Conservation (phyloP, 2,797 vertebrate genomes). For the Pseudochirops corinnae region DNA sequence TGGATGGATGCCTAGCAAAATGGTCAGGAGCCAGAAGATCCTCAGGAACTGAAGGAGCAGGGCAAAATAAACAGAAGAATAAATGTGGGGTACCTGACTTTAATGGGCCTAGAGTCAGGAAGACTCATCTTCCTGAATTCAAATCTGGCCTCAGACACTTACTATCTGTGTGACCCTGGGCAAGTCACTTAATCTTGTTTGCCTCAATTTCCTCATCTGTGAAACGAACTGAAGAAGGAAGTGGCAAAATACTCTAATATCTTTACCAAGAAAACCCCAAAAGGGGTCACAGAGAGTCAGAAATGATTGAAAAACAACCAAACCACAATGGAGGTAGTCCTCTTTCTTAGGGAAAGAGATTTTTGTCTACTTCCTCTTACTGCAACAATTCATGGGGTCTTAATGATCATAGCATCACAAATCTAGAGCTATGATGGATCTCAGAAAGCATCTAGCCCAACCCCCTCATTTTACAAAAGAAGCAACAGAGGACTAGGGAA, state of each 20-base stretch:
- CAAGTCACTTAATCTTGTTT: not conserved
- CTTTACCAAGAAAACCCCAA: not conserved
- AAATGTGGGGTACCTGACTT: not conserved
- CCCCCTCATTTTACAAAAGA: not conserved
- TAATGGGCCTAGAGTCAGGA: not conserved
- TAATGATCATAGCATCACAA: not conserved
- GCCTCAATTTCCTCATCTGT: not conserved
- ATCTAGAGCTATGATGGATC: not conserved
- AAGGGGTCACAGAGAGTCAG: not conserved
- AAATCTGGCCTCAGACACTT: not conserved
- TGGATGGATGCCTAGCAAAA: not conserved
- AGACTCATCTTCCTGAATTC: not conserved
- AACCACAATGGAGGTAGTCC: not conserved
- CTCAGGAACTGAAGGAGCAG: not conserved
- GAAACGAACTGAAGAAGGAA: not conserved
- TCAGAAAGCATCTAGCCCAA: not conserved
- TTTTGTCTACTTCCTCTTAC: not conserved
- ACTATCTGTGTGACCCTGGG: not conserved
- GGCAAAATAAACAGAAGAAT: not conserved
- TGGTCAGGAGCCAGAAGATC: not conserved
- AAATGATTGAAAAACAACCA: not conserved
- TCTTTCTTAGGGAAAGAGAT: not conserved
- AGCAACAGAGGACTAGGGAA: not conserved
- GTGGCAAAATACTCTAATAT: not conserved
- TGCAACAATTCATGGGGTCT: not conserved